These are phyloP conservation scores for Hirtodrosophila duncani DNA, from an alignment of 2,888 invertebrate species.

Conservation along the genomic window DNA sequence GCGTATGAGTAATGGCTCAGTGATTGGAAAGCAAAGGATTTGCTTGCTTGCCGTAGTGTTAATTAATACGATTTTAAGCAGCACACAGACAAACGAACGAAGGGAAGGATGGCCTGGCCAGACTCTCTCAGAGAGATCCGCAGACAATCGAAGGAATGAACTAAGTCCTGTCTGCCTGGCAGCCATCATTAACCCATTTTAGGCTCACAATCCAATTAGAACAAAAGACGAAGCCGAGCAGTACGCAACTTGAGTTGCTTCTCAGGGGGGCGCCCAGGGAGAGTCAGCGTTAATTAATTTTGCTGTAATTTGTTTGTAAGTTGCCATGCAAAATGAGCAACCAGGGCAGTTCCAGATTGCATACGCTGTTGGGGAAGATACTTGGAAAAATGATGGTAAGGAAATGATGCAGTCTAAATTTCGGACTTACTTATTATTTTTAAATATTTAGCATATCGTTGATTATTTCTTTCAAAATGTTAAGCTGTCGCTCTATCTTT, in stretches of 20 bases:
- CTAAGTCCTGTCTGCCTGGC: constrained; percentile 10
- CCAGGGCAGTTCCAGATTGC: too few species aligned
- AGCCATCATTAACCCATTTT: constrained; percentile 59
- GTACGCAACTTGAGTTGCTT: constrained; percentile 41
- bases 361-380: too few species aligned
- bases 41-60: constrained; percentile 46
- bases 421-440: too few species aligned
- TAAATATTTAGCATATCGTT: too few species aligned
- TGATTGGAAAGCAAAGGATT: constrained; percentile 37
- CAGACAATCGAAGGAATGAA: constrained; percentile 39
- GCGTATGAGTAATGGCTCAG: constrained; percentile 30
- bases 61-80: constrained; percentile 60
- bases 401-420: too few species aligned
- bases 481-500: too few species aligned
- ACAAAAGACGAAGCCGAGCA: constrained; percentile 24
- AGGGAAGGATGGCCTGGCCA: too few species aligned
- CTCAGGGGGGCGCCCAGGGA: constrained; percentile 2
- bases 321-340: background rate
- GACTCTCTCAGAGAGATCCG: background rate
- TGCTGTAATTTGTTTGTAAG: constrained; percentile 21
- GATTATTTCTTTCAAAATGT: too few species aligned
- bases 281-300: constrained; percentile 35
- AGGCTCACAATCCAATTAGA: constrained; percentile 59
- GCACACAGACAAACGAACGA: constrained; percentile 38
- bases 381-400: too few species aligned